Evolutionary conservation across 1,140 invertebrate genomes (phyloP).

Genomic region (Bradysia coprophila): DNA sequence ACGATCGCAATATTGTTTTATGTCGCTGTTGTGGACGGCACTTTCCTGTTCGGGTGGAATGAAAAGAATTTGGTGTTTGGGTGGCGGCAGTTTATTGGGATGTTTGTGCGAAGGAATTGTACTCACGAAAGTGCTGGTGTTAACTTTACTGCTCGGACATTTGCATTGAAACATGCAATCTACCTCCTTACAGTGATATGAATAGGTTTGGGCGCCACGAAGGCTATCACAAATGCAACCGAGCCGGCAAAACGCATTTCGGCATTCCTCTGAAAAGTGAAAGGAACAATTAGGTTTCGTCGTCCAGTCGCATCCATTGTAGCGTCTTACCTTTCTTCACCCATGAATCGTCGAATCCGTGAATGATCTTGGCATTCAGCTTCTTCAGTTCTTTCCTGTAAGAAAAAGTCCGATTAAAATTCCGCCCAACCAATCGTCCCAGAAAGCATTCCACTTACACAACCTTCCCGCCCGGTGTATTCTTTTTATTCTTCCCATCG

Average conservation of each 20-base stretch:
- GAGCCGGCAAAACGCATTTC: conserved; percentile 13
- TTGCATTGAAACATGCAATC: conserved; percentile 3
- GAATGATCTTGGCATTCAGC: conserved; percentile 22
- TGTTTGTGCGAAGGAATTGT: background rate
- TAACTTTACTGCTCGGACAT: background rate
- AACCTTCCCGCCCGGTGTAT: background rate
- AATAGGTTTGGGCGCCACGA: background rate
- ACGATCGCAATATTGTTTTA: background rate
- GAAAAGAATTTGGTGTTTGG: no score
- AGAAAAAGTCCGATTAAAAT: background rate
- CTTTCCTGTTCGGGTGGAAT: no score
- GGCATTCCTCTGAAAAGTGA: conserved; percentile 9
- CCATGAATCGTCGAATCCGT: conserved; percentile 6
- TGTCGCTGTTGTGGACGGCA: background rate
- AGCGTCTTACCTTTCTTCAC: background rate
- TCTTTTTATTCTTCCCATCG: conserved; percentile 8
- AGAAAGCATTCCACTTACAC: background rate
- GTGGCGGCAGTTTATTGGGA: background rate
- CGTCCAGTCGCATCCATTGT: conserved; percentile 13
- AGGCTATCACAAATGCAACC: conserved; percentile 18
- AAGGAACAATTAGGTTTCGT: background rate
- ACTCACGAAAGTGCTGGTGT: background rate
- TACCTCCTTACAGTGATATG: background rate
- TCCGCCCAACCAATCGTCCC: background rate
- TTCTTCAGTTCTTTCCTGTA: conserved; percentile 13